Conservation (phyloP, 2,797 vertebrate species). For the Sylvia borin region DNA sequence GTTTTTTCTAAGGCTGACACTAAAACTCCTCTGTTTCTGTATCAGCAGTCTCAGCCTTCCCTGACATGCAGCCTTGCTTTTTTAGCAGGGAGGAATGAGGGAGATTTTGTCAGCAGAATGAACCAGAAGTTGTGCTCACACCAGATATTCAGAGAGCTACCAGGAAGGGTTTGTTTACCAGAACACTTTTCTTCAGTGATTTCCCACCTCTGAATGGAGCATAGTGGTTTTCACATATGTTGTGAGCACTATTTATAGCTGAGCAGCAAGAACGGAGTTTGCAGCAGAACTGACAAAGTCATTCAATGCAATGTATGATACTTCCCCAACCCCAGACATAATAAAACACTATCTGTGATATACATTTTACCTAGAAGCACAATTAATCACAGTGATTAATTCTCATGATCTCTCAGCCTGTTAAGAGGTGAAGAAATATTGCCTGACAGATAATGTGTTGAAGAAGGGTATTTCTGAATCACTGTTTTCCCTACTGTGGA, state of each 20-base stretch:
- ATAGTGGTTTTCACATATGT: slow-evolving; percentile 32
- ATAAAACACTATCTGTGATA: background rate
- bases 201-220: background rate
- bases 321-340: background rate
- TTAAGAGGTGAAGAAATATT: background rate
- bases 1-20: background rate
- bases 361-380: background rate
- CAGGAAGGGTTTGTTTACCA: slow-evolving; percentile 57
- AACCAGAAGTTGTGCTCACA: background rate
- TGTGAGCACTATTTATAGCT: slow-evolving; percentile 36
- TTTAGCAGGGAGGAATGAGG: background rate
- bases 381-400: background rate
- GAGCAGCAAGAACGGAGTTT: background rate
- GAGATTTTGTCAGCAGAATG: background rate
- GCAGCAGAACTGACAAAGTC: background rate
- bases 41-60: background rate
- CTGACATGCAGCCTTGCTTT: background rate
- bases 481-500: background rate
- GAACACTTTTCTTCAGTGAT: background rate
- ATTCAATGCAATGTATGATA: background rate
- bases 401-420: background rate
- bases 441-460: background rate
- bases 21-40: background rate
- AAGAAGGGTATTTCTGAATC: background rate
- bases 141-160: background rate